Base-by-base conservation (phyloP, 2,113 vertebrate genomes). In the Plotosus lineatus region DNA sequence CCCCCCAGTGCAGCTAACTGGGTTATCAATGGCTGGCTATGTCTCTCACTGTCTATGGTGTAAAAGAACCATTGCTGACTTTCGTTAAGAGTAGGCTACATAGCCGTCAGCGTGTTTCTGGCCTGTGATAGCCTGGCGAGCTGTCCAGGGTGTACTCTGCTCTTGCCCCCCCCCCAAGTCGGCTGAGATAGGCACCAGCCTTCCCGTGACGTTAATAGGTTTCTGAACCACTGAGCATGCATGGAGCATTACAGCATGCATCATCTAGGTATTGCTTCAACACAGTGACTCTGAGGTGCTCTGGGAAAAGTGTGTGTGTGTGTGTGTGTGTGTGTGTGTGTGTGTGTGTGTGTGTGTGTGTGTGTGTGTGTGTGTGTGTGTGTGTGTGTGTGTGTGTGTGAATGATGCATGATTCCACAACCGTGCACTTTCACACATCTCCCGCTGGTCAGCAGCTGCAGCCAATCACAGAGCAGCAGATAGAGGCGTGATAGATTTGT, bases 381-480 rank as follows among this genome's bases (percentile, higher is more conserved):
- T 14, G 71, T 74, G 48, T 75, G 50, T 75, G 72, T 55, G 50
- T 55, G 33, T 26, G 72, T 38, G 26, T 48, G 48, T 63, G 53
- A 61, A 75, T 51, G n/a, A 19, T 38, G 46, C 33, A 60, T 17
- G 9, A 42, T 23, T 60, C 31, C 58, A 51, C 71, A 61, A 3
- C 28, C 33, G 21, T 42, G 21, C 53, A 53, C 42, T 28, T 11
- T 63, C n/a, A 60, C 78, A 78, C 44, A n/a, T 46, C 42, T 73
- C 74, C 56, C 12, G 7, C 77, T 73, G 55, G 71, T 78, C 73
- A 80, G 66, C 77, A 78, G 66, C 73, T 75, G 56, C 38, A 82
- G 75, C 78, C 80, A 84, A 77, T 84, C 75, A 71, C 74, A 69
- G 28, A 42, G 23, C 38, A 78, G 76, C 28, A 80, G 76, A 80